A percentile compares a stretch with the other conserved stretches of the same genome.
Evolutionary conservation across 2,113 vertebrate genomes (phyloP).

Genomic region (Sinosuthora webbiana): DNA sequence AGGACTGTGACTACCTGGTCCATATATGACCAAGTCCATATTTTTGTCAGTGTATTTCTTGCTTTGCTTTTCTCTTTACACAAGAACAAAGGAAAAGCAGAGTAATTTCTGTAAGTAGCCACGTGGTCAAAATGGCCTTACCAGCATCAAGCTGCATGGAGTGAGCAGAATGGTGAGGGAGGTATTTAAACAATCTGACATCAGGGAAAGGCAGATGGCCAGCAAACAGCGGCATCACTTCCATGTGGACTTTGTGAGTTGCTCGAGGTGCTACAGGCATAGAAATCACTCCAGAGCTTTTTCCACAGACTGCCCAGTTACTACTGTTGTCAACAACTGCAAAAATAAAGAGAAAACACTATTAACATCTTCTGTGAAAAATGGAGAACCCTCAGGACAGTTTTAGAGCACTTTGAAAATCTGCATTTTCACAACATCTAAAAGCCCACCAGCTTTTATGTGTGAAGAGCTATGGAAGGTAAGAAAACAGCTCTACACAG

Average conservation of each 20-base stretch:
- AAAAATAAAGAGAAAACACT: background rate
- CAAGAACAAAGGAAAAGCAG: background rate
- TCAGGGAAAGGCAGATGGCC: conserved; percentile 92
- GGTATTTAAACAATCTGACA: conserved; percentile 91
- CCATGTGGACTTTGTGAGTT: conserved; percentile 91
- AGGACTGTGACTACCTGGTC: background rate
- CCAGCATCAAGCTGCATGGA: conserved; percentile 88
- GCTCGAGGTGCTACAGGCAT: conserved; percentile 86
- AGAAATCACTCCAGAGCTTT: conserved; percentile 92
- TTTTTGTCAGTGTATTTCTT: background rate
- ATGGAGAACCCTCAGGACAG: background rate
- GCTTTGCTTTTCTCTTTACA: background rate
- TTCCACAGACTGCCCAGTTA: conserved; percentile 97
- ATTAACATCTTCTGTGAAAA: background rate
- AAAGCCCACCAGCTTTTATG: background rate
- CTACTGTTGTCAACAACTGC: conserved; percentile 96
- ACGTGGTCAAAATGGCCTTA: conserved; percentile 53
- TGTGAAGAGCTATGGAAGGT: background rate
- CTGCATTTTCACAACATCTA: background rate
- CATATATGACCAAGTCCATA: background rate
- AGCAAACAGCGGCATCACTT: conserved; percentile 95
- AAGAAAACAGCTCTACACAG: background rate
- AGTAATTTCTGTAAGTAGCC: background rate
- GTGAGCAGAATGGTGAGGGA: conserved; percentile 87
- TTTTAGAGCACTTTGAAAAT: background rate